These are phyloP conservation scores for Crocidura indochinensis DNA, from an alignment of 2,797 vertebrate genomes.

Conservation along the genomic window DNA sequence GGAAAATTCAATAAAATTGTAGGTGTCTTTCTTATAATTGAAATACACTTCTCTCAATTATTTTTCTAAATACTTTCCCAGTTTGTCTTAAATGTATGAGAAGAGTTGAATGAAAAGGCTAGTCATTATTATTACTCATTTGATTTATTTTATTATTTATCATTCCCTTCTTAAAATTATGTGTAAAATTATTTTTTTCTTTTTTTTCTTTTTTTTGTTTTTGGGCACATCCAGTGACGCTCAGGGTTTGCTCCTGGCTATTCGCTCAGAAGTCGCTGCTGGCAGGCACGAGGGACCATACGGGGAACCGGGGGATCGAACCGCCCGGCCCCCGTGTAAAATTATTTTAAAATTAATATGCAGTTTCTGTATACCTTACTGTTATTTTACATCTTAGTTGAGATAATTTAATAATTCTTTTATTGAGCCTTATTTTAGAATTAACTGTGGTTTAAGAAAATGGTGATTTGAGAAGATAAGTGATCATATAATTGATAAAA, in stretches of 20 bases:
- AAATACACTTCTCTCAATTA: neutral
- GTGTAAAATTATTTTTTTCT: too few species aligned
- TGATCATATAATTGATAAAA: neutral
- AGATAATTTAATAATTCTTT: constrained; percentile 38
- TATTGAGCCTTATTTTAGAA: constrained; percentile 36
- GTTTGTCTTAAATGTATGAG: constrained; percentile 37
- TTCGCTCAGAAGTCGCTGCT: too few species aligned
- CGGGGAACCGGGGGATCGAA: too few species aligned
- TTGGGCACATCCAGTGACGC: too few species aligned
- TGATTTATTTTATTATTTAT: too few species aligned
- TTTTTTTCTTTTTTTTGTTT: neutral
- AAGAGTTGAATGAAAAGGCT: constrained; percentile 42
- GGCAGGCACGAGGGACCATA: too few species aligned
- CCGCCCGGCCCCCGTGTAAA: too few species aligned
- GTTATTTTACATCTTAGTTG: constrained; percentile 26
- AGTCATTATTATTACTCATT: neutral
- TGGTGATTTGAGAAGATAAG: constrained; percentile 11
- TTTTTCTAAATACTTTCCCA: constrained; percentile 23
- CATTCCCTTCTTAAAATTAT: too few species aligned
- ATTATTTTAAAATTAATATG: constrained; percentile 37
- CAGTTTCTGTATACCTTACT: neutral
- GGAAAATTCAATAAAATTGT: constrained; percentile 84
- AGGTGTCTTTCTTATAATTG: constrained; percentile 80
- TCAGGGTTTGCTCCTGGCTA: too few species aligned
- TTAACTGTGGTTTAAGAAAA: constrained; percentile 4